Evolutionary conservation across 2,113 vertebrate genomes (phyloP).

Genomic region (Alosa alosa): DNA sequence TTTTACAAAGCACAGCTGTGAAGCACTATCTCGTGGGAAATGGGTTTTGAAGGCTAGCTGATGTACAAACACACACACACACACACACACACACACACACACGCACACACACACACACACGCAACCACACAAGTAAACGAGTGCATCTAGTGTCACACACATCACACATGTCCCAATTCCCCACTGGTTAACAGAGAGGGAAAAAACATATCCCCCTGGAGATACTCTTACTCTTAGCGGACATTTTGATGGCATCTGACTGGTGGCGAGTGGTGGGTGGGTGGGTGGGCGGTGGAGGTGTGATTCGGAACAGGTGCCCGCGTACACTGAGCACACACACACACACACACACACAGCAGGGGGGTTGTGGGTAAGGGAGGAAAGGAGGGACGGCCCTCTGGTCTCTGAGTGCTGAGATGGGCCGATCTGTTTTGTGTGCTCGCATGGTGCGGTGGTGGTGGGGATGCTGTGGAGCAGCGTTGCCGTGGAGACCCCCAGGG

Average conservation of each 20-base stretch:
- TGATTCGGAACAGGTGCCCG: neutral
- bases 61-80: neutral
- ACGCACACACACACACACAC: slow-evolving; percentile 2
- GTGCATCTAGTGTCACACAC: neutral
- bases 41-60: neutral
- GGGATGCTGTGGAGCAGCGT: neutral
- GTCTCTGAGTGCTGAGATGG: neutral
- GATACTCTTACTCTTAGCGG: neutral
- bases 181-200: neutral
- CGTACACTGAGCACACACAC: neutral
- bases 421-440: neutral
- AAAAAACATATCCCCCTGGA: neutral
- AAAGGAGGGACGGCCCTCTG: neutral
- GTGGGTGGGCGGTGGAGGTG: neutral
- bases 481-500: neutral
- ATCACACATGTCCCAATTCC: neutral
- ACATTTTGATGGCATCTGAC: neutral
- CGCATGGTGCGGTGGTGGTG: neutral
- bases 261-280: neutral
- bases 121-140: neutral
- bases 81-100: neutral
- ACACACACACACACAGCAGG: neutral
- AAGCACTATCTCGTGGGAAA: neutral
- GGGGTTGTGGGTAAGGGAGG: neutral
- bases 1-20: neutral